Evolutionary conservation across 2,797 vertebrate genomes (phyloP), one percentile per base, ranked within the genome.

Genomic region (Poliocrania exsul): DNA sequence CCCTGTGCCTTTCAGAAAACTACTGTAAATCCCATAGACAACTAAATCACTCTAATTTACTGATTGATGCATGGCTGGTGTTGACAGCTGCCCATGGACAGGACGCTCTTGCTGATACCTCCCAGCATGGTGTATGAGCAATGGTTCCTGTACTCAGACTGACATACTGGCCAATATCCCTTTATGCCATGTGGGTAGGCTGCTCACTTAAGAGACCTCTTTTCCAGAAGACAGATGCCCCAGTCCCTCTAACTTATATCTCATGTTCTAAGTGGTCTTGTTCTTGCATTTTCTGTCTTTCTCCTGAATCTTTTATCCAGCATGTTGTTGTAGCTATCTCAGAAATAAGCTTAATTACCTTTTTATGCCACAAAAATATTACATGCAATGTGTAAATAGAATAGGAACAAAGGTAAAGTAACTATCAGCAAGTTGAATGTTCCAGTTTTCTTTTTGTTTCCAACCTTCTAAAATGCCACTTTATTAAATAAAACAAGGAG

Each of bases 71-170:
- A 3, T 19, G 13, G 16, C 20, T 71, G 53, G 2, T 44, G 24
- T 71, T 78, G 51, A n/a, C 35, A 40, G 11, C 16, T 84, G 37
- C 6, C 18, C 50, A 40, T 15, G 1, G 5, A n/a, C 7, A 53
- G 19, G 5, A 25, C 13, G 11, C 13, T 49, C 15, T 42, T 66
- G 11, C 18, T 67, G 13, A 10, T 24, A 5, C 8, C 3, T 53
- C 33, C 35, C 24, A 50, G 19, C 10, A 24, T 0, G 0, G 3
- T 4, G 5, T 37, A 56, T 51, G 28, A 13, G 29, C 4, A 2
- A 16, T 6, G 26, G 2, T n/a, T 69, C 50, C 33, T 57, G 9
- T 21, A 16, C 12, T 29, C 5, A 16, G 40, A 21, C 23, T 78
- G 25, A 26, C 5, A 7, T 14, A 9, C 4, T 1, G 3, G 7